Evolutionary conservation across 2,888 invertebrate species (phyloP), one percentile per base, ranked within the genome.

Genomic region (Volucella bombylans): DNA sequence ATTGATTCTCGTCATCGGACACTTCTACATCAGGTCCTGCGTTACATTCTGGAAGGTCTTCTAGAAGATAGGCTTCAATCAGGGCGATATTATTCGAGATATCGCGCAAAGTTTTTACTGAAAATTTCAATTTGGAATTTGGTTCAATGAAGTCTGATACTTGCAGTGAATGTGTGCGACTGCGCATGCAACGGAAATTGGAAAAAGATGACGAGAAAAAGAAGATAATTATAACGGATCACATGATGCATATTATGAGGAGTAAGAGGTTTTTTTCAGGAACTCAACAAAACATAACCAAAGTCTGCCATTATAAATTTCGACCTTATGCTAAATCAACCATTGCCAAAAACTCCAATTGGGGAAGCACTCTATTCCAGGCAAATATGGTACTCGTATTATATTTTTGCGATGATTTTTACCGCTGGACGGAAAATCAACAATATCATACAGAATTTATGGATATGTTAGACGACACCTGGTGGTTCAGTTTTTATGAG

Each of bases 351-450:
- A 41, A 47, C 45, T 61, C 61, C 8, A 61, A 61, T 61, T 61
- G 61, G 61, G 47, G 2, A 39, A 39, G 39, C 64, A 64, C 39
- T 14, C 39, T 11, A 64, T 62, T n/a, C n/a, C n/a, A n/a, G n/a
- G n/a, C n/a, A n/a, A n/a, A n/a, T n/a, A n/a, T n/a, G n/a, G n/a
- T n/a, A 64, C 39, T 9, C 38, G n/a, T n/a, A n/a, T n/a, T n/a
- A n/a, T n/a, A n/a, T n/a, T n/a, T n/a, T n/a, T n/a, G n/a, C n/a
- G n/a, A n/a, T n/a, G n/a, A 64, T 50, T 64, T 64, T 50, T 64
- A 64, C 39, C 64, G 64, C 50, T 64, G 39, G 64, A 64, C 64
- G 14, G 64, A 64, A 31, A 64, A 64, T 14, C 64, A 64, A 64
- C n/a, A n/a, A n/a, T n/a, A n/a, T n/a, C n/a, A n/a, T n/a, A n/a